Percentiles rank a stretch among this genome's conserved stretches.
Evolutionary conservation across 2,113 vertebrate genomes (phyloP).

Genomic region (Tautogolabrus adspersus): DNA sequence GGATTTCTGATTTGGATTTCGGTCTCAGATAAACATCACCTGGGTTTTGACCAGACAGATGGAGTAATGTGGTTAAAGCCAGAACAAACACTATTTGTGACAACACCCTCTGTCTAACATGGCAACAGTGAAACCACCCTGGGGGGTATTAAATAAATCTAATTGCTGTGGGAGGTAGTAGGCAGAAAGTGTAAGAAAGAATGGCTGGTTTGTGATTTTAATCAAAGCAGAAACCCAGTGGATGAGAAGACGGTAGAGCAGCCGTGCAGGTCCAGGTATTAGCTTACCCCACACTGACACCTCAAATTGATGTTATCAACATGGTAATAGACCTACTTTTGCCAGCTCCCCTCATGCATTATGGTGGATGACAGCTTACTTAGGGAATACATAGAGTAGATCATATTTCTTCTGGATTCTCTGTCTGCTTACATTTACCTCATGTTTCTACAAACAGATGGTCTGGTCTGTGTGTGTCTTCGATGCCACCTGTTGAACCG

Average conservation of each 20-base stretch:
- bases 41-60: background rate
- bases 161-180: conserved; percentile 40
- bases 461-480: conserved; percentile 38
- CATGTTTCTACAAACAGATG: conserved; percentile 60
- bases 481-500: conserved; percentile 39
- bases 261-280: conserved; percentile 54
- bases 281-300: conserved; percentile 66
- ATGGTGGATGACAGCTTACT: conserved; percentile 75
- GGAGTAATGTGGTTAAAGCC: conserved; percentile 3
- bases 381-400: conserved; percentile 74
- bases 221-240: conserved; percentile 67
- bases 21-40: background rate
- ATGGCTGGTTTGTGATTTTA: conserved; percentile 64
- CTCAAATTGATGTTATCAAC: conserved; percentile 76
- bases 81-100: conserved; percentile 10
- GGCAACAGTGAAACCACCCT: conserved; percentile 30
- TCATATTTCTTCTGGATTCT: conserved; percentile 72
- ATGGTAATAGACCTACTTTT: conserved; percentile 74
- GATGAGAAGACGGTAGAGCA: conserved; percentile 43
- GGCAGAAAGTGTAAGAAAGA: conserved; percentile 36
- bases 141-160: conserved; percentile 42
- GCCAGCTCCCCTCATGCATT: conserved; percentile 66
- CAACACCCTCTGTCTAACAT: conserved; percentile 7
- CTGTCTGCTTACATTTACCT: conserved; percentile 70
- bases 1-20: background rate